Base-by-base conservation (phyloP, 2,797 vertebrate species). In the Orestias chungarensis region DNA sequence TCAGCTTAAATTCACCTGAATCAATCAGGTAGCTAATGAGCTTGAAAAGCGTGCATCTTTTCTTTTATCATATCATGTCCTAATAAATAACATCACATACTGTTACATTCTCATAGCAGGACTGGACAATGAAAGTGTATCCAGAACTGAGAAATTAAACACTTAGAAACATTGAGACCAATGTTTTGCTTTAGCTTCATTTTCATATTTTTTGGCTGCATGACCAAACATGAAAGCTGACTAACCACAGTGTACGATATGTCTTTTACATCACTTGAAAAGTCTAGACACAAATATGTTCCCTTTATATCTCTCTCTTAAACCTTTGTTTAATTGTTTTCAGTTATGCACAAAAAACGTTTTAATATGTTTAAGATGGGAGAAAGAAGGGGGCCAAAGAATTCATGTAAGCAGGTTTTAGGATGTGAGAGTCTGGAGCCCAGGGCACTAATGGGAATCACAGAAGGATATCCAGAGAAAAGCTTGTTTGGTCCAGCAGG, bases 271-370 rank as follows among this genome's bases (percentile, higher is more conserved):
- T 83, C 79, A 71, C 82, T 64, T 84, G 80, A 72, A 80, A 79
- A 75, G 94, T 93, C 92, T 94, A 92, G 92, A 93, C 93, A 84
- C 81, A 91, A 91, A 70, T 88, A 91, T 91, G 86, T 80, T 68
- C 61, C 57, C 71, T 68, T 84, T 71, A 74, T 88, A 87, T 84
- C 82, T 89, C 76, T 80, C 81, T 82, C 87, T 81, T 80, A 87
- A 89, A 80, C 65, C 73, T 86, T 85, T 71, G 75, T 80, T 61
- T 76, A 77, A 78, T 87, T 77, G 82, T 86, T 88, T 82, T 88
- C 71, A 91, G 79, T 70, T 64, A 83, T 84, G 80, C 71, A 79
- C 71, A 81, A 86, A 75, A 54, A 68, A 49, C 49, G 72, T 72
- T 84, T 89, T 83, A 47, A 70, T 76, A 81, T 79, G 71, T 81